Evolutionary conservation across 2,113 vertebrate genomes (phyloP).

Genomic region (Ochotona princeps): DNA sequence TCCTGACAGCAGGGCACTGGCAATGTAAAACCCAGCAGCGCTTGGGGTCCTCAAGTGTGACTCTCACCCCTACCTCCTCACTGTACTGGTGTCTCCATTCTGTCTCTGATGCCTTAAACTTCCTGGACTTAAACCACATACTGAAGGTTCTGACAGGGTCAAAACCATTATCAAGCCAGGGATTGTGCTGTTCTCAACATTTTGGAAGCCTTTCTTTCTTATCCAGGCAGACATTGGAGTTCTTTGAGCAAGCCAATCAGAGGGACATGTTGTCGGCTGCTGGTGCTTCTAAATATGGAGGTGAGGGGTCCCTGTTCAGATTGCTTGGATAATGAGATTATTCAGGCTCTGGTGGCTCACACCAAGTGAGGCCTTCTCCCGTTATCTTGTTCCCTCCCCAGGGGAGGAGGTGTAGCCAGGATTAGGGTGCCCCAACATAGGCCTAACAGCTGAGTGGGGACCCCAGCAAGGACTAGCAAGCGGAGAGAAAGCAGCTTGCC

Average conservation of each 20-base stretch:
- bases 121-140: background rate
- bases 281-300: background rate
- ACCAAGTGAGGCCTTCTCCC: background rate
- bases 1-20: background rate
- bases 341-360: background rate
- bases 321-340: background rate
- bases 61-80: no score
- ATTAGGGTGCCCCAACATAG: background rate
- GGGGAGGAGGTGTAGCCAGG: background rate
- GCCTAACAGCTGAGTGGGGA: background rate
- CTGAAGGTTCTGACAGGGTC: background rate
- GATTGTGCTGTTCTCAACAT: background rate
- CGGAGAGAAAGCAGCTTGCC: background rate
- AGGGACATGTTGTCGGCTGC: background rate
- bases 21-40: background rate
- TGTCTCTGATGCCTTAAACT: background rate
- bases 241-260: background rate
- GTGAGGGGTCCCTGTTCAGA: background rate
- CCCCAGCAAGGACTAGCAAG: background rate
- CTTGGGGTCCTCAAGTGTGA: background rate
- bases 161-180: background rate
- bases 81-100: background rate
- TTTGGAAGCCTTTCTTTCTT: conserved; percentile 1
- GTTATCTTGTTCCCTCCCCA: background rate
- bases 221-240: background rate